Conservation (phyloP, 1,140 invertebrate species). For the Zeugodacus cucurbitae region DNA sequence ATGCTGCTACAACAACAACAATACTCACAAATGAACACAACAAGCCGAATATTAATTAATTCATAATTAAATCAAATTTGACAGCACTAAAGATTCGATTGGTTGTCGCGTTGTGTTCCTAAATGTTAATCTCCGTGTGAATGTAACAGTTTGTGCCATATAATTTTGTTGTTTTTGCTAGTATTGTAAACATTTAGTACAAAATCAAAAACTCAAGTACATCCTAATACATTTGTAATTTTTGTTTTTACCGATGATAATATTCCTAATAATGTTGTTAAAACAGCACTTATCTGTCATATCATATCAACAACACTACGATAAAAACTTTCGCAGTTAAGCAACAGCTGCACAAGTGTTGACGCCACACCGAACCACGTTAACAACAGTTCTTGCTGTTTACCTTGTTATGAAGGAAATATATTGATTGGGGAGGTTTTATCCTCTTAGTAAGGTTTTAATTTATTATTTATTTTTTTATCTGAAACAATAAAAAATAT, state of each 20-base stretch:
- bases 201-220: neutral
- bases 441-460: neutral
- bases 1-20: too few relatives aligned
- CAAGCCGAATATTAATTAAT: neutral
- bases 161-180: neutral
- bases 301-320: neutral
- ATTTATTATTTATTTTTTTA: neutral
- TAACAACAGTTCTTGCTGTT: neutral
- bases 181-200: neutral
- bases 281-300: slow-evolving; percentile 11
- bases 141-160: neutral
- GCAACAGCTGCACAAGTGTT: slow-evolving; percentile 24
- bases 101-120: neutral
- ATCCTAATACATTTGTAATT: neutral
- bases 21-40: too few relatives aligned
- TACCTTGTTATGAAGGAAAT: neutral
- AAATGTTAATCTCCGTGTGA: neutral
- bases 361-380: neutral
- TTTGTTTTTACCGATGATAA: neutral
- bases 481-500: neutral
- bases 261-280: neutral
- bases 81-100: neutral
- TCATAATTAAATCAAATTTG: neutral
- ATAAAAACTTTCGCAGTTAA: neutral
- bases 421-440: neutral